Conservation (phyloP, 2,797 vertebrate genomes). For the Luscinia megarhynchos region DNA sequence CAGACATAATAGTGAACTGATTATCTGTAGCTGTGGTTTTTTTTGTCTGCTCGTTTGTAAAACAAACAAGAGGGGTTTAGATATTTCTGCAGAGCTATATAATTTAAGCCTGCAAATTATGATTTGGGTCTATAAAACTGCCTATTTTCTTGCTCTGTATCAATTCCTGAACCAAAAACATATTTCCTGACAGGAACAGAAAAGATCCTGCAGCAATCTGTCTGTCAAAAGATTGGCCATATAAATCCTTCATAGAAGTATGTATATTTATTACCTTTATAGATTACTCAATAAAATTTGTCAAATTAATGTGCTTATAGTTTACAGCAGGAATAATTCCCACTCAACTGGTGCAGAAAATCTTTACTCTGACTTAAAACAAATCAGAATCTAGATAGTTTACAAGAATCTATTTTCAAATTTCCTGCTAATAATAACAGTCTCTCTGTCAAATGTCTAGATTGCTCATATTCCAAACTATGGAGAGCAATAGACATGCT, state of each 20-base stretch:
- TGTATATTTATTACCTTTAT: background rate
- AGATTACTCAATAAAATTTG: background rate
- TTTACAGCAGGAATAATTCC: background rate
- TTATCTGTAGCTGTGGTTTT: background rate
- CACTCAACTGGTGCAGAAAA: background rate
- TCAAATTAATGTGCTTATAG: background rate
- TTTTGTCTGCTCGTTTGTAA: background rate
- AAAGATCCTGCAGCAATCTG: background rate
- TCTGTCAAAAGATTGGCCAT: background rate
- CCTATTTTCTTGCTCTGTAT: background rate
- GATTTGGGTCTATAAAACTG: background rate
- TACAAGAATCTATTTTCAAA: background rate
- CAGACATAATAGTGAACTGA: background rate
- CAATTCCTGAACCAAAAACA: background rate
- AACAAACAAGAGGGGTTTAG: background rate
- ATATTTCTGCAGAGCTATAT: background rate
- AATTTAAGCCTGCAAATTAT: background rate
- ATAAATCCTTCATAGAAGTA: background rate
- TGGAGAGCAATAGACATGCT: background rate
- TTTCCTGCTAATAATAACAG: background rate
- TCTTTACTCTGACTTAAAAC: background rate
- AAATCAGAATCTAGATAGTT: background rate
- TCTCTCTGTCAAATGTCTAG: background rate
- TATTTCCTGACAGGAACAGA: background rate
- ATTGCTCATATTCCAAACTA: background rate